Percentiles rank a stretch among this genome's conserved stretches.
These are phyloP conservation scores for Rhabdomys dilectus DNA, from an alignment of 2,113 vertebrate genomes.

Conservation along the genomic window DNA sequence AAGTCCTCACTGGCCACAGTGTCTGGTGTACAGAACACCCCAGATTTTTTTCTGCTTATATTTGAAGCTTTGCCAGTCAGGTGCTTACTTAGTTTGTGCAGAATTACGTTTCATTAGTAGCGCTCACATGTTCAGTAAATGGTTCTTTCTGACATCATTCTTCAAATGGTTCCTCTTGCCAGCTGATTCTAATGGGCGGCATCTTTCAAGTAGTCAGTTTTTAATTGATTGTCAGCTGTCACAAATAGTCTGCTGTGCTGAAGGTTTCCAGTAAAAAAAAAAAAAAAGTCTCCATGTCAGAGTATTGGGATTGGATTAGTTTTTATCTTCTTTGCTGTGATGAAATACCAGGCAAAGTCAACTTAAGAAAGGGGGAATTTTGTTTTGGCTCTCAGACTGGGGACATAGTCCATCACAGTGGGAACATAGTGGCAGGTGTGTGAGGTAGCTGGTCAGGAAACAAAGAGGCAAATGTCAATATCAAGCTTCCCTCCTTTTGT, in stretches of 20 bases:
- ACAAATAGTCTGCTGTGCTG: background rate
- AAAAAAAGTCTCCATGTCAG: background rate
- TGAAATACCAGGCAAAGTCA: background rate
- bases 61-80: background rate
- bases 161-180: background rate
- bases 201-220: background rate
- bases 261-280: background rate
- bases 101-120: background rate
- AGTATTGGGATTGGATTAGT: background rate
- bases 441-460: background rate
- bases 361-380: background rate
- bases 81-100: background rate
- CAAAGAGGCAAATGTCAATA: background rate
- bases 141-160: background rate
- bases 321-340: background rate
- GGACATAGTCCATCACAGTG: background rate
- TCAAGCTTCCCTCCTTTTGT: too few relatives aligned
- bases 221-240: background rate
- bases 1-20: background rate
- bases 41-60: background rate
- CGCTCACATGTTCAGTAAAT: background rate
- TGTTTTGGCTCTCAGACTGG: background rate
- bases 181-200: background rate
- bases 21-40: background rate
- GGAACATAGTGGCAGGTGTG: background rate